These are phyloP conservation scores for Hypsibius dujardini DNA, from an alignment of 1,140 invertebrate species.

Conservation along the genomic window DNA sequence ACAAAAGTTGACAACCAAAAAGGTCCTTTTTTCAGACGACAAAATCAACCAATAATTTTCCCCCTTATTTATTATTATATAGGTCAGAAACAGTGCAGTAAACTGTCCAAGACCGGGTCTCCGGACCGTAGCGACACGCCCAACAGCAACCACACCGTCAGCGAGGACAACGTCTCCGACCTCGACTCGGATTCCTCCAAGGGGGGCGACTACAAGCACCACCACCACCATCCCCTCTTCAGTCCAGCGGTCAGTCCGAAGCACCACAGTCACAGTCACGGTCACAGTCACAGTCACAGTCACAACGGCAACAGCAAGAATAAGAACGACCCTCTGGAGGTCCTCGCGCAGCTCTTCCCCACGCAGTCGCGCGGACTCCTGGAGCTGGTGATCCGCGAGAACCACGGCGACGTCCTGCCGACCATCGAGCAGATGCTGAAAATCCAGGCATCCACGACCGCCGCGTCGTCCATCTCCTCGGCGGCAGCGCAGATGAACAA, in stretches of 20 bases:
- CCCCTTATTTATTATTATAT: too few relatives aligned
- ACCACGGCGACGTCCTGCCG: constrained; percentile 62
- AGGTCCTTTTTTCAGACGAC: too few relatives aligned
- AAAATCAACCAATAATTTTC: not conserved
- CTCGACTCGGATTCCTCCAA: constrained; percentile 5
- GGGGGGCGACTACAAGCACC: not conserved
- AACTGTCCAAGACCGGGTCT: not conserved
- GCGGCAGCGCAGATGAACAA: not conserved
- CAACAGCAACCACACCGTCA: constrained; percentile 3
- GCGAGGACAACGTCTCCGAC: constrained; percentile 11
- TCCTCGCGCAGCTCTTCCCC: constrained; percentile 61
- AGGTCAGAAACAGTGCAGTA: not conserved
- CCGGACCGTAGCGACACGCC: not conserved
- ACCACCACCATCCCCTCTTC: too few relatives aligned
- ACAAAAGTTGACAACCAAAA: not conserved
- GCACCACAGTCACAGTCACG: too few relatives aligned
- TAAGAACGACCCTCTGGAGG: constrained; percentile 45
- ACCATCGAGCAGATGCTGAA: constrained; percentile 71
- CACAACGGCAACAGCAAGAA: constrained; percentile 21
- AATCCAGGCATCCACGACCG: constrained; percentile 37
- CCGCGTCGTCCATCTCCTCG: constrained; percentile 15
- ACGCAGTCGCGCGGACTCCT: constrained; percentile 60
- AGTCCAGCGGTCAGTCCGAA: not conserved
- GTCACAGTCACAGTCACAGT: too few relatives aligned
- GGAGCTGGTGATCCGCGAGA: constrained; percentile 49